Percentiles rank a stretch among this genome's conserved stretches.
These are phyloP conservation scores for Pelusios castaneus DNA, from an alignment of 2,113 vertebrate species.

Conservation along the genomic window DNA sequence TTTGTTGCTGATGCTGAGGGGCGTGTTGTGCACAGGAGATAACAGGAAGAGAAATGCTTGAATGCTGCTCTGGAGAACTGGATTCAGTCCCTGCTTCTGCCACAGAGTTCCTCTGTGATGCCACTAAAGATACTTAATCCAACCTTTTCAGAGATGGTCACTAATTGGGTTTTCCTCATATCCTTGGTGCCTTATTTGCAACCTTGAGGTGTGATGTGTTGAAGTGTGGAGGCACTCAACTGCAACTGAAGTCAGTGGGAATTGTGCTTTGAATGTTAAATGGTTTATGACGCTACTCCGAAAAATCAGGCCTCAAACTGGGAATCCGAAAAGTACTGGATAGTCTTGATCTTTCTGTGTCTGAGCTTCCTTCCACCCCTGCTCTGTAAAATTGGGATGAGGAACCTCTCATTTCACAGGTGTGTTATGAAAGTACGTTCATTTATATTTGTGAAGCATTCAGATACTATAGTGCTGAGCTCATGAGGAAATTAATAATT, in stretches of 20 bases:
- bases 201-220: neutral
- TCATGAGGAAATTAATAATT: neutral
- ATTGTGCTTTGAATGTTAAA: neutral
- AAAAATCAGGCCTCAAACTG: neutral
- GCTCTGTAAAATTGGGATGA: neutral
- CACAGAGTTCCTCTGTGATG: neutral
- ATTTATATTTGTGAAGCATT: neutral
- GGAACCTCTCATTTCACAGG: neutral
- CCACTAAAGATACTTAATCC: neutral
- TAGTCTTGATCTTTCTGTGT: neutral
- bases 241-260: neutral
- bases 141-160: neutral
- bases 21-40: neutral
- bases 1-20: neutral
- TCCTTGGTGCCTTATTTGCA: neutral
- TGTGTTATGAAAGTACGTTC: neutral
- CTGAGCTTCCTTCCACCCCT: neutral
- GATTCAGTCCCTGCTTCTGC: neutral
- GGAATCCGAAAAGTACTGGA: neutral
- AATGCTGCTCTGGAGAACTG: neutral
- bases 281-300: neutral
- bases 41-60: fast-evolving
- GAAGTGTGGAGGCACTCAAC: neutral
- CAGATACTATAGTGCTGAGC: neutral
- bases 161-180: neutral